Base-by-base conservation (phyloP, 1,140 invertebrate genomes). In the Tribolium castaneum region DNA sequence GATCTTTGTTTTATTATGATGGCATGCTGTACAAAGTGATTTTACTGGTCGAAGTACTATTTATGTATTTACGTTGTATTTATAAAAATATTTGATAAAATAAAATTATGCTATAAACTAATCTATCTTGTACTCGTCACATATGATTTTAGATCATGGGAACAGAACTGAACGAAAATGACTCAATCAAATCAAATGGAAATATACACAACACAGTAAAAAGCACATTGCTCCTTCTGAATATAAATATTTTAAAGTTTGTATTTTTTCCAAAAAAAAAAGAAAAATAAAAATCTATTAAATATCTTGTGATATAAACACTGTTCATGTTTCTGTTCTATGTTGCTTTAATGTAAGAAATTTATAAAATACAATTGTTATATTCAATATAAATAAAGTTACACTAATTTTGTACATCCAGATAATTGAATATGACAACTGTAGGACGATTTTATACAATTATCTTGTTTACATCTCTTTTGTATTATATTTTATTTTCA, bases 261-360 rank as follows among this genome's bases (percentile, higher is more conserved):
- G 72, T 75, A 56, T 59, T 75, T 75, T 56, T 75, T 75, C 19
- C 16, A 35, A 74, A 54, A 74, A 75, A 75, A 72, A 12, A 39
- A 35, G 59, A 56, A 75, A 59, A 35, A 39, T 59, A 54, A 56
- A 54, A 75, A 56, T 59, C 22, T 74, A 74, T 54, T 52, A 80
- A 78, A 70, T 80, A 80, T 78, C 79, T 80, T 80, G 79, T 80
- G 79, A 80, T 80, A 80, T 75, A 70, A 79, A 80, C 75, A 75
- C 72, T 78, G 75, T 80, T 80, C 56, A 35, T 75, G 71, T 72
- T 72, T 74, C 54, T 71, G 66, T 80, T 80, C 49, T 72, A 56
- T 75, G 71, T 80, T 77, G 71, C 75, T 74, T 77, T 76, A 66
- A 78, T 73, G 16, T 73, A 34, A 34, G 25, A 52, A 52, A 35